Conservation (phyloP, 2,888 invertebrate genomes). For the Opisthograptis luteolata region DNA sequence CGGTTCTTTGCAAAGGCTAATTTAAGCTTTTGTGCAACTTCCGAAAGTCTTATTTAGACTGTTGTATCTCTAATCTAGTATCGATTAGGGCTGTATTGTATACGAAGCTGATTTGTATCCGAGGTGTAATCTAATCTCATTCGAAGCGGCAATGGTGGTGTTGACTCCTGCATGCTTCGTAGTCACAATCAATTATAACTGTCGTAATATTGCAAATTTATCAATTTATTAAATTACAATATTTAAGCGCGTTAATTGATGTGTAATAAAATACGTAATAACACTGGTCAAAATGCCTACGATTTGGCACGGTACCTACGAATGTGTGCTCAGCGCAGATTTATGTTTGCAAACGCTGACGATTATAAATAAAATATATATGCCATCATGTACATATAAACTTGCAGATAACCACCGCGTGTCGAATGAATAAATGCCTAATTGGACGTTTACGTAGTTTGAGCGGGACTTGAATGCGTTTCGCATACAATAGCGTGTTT, state of each 20-base stretch:
- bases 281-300: conserved; percentile 13
- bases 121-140: conserved; percentile 56
- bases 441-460: conserved; percentile 50
- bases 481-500: conserved; percentile 62
- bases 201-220: conserved; percentile 5
- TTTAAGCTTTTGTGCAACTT: conserved; percentile 39
- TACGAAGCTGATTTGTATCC: conserved; percentile 66
- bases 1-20: conserved; percentile 29
- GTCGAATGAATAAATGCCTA: conserved; percentile 38
- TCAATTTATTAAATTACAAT: conserved; percentile 5
- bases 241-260: background rate
- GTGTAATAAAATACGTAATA: conserved; percentile 1
- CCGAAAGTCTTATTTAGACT: conserved; percentile 40
- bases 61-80: conserved; percentile 41
- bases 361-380: conserved; percentile 21
- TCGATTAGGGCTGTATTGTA: conserved; percentile 66
- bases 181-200: conserved; percentile 18
- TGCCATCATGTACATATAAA: conserved; percentile 21
- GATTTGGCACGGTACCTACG: conserved; percentile 14
- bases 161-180: conserved; percentile 11
- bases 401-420: conserved; percentile 9
- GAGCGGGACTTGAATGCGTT: conserved; percentile 45
- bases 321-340: conserved; percentile 3
- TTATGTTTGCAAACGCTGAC: conserved; percentile 17
- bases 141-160: background rate